These are phyloP conservation scores for Hydractinia symbiolongicarpus DNA, from an alignment of 30 jellyfish, hydroid and myxozoan species.

Conservation along the genomic window DNA sequence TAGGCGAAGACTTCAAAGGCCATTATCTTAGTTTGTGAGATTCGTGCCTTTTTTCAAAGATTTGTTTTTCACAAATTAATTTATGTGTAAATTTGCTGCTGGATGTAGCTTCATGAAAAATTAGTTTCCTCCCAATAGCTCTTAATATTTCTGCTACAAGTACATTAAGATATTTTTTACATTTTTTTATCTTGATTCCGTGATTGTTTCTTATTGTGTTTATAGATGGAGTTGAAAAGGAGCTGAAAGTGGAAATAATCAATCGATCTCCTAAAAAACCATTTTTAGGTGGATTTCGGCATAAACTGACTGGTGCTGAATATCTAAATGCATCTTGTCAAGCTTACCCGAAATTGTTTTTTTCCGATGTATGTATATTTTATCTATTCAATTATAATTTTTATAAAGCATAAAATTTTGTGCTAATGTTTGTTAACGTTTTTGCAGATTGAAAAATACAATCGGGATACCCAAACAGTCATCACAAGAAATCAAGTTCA, in stretches of 20 bases:
- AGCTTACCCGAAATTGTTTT: conserved; percentile 50
- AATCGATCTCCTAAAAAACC: conserved; percentile 68
- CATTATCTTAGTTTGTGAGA: no score
- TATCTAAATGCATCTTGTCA: conserved; percentile 93
- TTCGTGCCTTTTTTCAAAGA: no score
- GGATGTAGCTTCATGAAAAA: no score
- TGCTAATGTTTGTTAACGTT: neutral
- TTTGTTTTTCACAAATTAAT: no score
- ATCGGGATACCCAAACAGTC: conserved; percentile 94
- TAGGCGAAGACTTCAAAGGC: no score
- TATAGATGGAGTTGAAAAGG: conserved; percentile 59
- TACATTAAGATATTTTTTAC: neutral
- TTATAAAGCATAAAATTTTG: neutral
- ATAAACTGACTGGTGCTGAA: conserved; percentile 56
- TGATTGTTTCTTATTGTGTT: neutral
- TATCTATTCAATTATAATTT: neutral
- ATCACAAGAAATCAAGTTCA: conserved; percentile 46
- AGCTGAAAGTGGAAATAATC: conserved; percentile 34
- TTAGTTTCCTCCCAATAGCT: no score
- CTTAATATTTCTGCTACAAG: no score
- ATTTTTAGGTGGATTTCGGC: conserved; percentile 93
- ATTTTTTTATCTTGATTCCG: neutral
- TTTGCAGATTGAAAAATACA: conserved; percentile 59
- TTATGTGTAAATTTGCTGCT: no score
- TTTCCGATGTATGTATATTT: no score